Percentiles rank a stretch among this genome's conserved stretches.
Conservation (phyloP, 2,797 vertebrate species). For the Tauraco hartlaubi region DNA sequence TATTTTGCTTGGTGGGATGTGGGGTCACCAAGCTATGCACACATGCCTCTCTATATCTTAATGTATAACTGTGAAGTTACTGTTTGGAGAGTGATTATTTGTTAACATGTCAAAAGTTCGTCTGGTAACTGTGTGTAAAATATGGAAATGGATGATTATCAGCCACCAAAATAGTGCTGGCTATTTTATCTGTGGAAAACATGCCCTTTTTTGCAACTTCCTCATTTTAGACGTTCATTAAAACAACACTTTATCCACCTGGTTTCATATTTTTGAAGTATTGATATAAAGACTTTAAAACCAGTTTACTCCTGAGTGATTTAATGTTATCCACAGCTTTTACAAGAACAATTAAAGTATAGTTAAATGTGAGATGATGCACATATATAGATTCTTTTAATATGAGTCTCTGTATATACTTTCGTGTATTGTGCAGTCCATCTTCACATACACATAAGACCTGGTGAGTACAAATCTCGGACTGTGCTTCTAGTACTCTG, state of each 20-base stretch:
- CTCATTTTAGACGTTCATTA: constrained; percentile 53
- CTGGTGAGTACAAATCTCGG: background rate
- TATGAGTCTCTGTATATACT: background rate
- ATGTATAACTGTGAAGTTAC: background rate
- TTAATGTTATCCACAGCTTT: background rate
- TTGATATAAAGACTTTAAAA: background rate
- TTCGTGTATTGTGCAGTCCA: background rate
- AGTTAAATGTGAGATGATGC: background rate
- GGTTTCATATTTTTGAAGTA: background rate
- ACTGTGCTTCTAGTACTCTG: background rate
- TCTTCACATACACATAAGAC: background rate
- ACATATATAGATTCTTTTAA: background rate
- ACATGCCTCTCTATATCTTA: background rate
- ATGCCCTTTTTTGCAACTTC: constrained; percentile 34
- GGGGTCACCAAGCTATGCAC: background rate
- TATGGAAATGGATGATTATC: constrained; percentile 9
- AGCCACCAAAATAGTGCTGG: background rate
- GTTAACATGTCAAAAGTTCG: background rate
- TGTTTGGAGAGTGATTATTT: background rate
- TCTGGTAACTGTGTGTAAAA: background rate
- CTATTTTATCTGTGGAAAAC: constrained; percentile 43
- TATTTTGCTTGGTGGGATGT: background rate
- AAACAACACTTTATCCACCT: background rate
- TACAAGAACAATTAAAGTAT: background rate
- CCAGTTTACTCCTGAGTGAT: background rate